phyloP scores from a whole-genome alignment of 2,113 vertebrate species.

The Sclerurus mexicanus region DNA sequence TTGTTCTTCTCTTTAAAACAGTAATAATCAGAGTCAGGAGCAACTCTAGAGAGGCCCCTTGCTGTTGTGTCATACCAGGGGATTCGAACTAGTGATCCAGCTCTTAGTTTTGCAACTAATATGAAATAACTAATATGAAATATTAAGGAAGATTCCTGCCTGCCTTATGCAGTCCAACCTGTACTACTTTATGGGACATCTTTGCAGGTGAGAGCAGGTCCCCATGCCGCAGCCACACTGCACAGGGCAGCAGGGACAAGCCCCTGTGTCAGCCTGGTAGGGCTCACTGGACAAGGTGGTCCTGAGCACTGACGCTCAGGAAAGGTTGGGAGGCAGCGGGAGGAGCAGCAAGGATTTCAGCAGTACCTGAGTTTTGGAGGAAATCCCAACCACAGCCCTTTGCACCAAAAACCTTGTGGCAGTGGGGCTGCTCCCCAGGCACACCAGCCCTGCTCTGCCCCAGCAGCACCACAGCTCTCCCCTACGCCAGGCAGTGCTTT shows the following conservation, averaged over 20 bases:
- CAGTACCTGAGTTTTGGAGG: neutral
- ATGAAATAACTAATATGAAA: neutral
- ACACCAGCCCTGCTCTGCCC: neutral
- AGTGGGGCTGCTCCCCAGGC: rapidly evolving
- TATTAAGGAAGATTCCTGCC: neutral
- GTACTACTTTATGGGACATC: neutral
- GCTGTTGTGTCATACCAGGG: neutral
- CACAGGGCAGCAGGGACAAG: neutral
- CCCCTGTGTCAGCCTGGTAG: neutral
- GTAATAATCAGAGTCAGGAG: neutral
- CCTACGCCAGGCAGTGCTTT: rapidly evolving
- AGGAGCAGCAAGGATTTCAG: neutral
- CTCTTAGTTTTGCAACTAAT: neutral
- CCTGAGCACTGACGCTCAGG: neutral
- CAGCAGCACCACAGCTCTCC: neutral
- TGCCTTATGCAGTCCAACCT: neutral
- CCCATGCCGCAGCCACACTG: neutral
- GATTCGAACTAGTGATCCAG: neutral
- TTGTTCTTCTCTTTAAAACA: neutral
- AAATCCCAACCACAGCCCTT: neutral
- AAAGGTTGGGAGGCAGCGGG: neutral
- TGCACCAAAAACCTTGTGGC: neutral
- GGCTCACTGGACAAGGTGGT: neutral
- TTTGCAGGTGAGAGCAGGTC: neutral
- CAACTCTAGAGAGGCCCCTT: neutral